Evolutionary conservation across 2,113 vertebrate species (phyloP).

Genomic region (Mus pahari): DNA sequence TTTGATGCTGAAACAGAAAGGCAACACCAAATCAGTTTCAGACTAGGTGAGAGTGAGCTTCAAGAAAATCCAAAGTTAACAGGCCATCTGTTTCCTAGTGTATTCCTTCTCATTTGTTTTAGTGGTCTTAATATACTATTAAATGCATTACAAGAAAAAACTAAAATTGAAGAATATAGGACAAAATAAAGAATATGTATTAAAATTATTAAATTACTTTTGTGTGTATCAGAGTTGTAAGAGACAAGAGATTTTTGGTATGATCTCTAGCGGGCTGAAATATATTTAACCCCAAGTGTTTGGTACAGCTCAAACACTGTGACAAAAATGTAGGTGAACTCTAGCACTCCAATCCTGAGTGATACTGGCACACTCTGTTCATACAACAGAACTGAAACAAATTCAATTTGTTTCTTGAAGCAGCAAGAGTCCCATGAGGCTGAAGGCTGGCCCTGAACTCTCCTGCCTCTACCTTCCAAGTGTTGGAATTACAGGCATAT

Average conservation of each 20-base stretch:
- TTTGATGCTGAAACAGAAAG: conserved; percentile 90
- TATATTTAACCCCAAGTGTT: background rate
- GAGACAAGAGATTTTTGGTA: background rate
- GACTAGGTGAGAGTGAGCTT: conserved; percentile 9
- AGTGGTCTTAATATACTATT: background rate
- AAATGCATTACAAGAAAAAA: conserved; percentile 33
- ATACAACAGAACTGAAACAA: background rate
- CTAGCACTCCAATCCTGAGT: background rate
- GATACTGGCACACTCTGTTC: background rate
- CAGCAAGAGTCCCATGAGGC: background rate
- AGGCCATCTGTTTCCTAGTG: background rate
- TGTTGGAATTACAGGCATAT: background rate
- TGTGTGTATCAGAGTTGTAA: background rate
- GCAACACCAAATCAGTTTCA: conserved; percentile 37
- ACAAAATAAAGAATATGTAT: conserved; percentile 5
- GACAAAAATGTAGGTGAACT: too few relatives aligned
- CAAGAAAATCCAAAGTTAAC: background rate
- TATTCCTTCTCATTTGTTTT: background rate
- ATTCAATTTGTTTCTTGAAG: background rate
- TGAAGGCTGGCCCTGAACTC: background rate
- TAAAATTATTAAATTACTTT: conserved; percentile 22
- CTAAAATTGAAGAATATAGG: background rate
- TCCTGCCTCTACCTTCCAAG: background rate
- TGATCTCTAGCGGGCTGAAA: background rate
- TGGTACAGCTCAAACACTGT: too few relatives aligned